These are phyloP conservation scores for Leucoptera coffeella DNA, from an alignment of 2,888 invertebrate genomes.

Conservation along the genomic window DNA sequence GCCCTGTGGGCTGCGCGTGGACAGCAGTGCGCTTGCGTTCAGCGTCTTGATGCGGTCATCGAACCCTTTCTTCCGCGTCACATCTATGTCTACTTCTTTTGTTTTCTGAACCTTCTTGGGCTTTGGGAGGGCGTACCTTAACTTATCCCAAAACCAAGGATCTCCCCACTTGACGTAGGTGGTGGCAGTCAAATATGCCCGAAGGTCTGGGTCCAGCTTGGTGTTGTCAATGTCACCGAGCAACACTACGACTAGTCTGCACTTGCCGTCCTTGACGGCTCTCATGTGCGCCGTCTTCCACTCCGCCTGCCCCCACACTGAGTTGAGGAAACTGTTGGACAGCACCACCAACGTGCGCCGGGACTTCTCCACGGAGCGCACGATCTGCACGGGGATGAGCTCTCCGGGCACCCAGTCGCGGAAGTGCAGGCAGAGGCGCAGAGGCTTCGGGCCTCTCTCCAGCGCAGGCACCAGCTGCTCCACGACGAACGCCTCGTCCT, in stretches of 20 bases:
- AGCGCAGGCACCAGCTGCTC: background rate
- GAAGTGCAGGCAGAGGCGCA: constrained; percentile 65
- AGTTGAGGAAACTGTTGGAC: constrained; percentile 3
- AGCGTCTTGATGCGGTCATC: too few relatives aligned
- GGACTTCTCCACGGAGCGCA: constrained; percentile 64
- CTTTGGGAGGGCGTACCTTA: constrained; percentile 66
- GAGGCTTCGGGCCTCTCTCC: background rate
- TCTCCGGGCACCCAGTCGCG: constrained; percentile 69
- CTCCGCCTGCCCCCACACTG: constrained; percentile 65
- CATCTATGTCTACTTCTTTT: too few relatives aligned
- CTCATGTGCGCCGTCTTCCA: constrained; percentile 53
- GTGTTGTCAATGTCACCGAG: constrained; percentile 59
- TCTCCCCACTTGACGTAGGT: constrained; percentile 77
- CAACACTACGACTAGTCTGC: constrained; percentile 63
- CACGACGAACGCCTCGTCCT: too few relatives aligned
- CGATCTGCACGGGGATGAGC: constrained; percentile 62
- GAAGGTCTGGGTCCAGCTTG: constrained; percentile 59
- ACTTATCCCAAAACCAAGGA: constrained; percentile 72
- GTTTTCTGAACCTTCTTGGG: too few relatives aligned
- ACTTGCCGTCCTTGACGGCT: too few relatives aligned
- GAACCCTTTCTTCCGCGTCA: too few relatives aligned
- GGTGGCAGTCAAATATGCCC: constrained; percentile 63
- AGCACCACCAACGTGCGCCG: constrained; percentile 14
- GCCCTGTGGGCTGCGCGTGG: too few relatives aligned
- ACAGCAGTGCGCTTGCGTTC: too few relatives aligned